Evolutionary conservation across 2,888 invertebrate genomes (phyloP).

Genomic region (Troides aeacus): DNA sequence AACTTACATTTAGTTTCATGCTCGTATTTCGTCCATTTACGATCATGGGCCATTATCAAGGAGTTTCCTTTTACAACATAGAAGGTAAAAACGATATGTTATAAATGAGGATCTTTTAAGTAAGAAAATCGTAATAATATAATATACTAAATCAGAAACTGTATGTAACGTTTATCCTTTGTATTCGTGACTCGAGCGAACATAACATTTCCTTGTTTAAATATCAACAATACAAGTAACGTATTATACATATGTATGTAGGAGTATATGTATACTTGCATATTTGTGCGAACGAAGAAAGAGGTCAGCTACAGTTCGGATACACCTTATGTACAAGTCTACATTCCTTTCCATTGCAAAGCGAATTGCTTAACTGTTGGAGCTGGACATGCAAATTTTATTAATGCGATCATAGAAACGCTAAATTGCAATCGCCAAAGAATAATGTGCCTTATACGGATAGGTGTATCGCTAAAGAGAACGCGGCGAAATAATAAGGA

Average conservation of each 20-base stretch:
- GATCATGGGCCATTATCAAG: background rate
- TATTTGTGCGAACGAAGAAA: slow-evolving; percentile 20
- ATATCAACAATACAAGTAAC: slow-evolving; percentile 12
- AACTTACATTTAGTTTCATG: background rate
- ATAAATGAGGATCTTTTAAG: background rate
- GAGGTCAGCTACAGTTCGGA: slow-evolving; percentile 17
- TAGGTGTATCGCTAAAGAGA: slow-evolving; percentile 21
- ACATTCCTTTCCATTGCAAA: slow-evolving; percentile 20
- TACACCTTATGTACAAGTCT: slow-evolving; percentile 7
- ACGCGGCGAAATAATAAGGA: slow-evolving; percentile 32
- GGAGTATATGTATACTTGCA: background rate
- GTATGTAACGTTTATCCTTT: slow-evolving; percentile 15
- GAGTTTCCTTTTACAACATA: background rate
- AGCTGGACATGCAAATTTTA: slow-evolving; percentile 22
- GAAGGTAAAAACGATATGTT: background rate
- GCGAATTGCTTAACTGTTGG: slow-evolving; percentile 13
- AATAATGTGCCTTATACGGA: slow-evolving; percentile 10
- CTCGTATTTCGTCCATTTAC: background rate
- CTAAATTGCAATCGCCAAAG: slow-evolving; percentile 19
- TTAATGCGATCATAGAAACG: slow-evolving; percentile 18
- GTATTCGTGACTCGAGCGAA: slow-evolving; percentile 19
- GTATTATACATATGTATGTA: slow-evolving; percentile 3
- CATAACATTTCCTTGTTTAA: slow-evolving; percentile 25
- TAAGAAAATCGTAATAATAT: background rate
- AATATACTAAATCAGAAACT: background rate